Percentiles rank a stretch among this genome's conserved stretches.
These are phyloP conservation scores for Camarhynchus parvulus DNA, from an alignment of 2,113 vertebrate genomes.

Conservation along the genomic window DNA sequence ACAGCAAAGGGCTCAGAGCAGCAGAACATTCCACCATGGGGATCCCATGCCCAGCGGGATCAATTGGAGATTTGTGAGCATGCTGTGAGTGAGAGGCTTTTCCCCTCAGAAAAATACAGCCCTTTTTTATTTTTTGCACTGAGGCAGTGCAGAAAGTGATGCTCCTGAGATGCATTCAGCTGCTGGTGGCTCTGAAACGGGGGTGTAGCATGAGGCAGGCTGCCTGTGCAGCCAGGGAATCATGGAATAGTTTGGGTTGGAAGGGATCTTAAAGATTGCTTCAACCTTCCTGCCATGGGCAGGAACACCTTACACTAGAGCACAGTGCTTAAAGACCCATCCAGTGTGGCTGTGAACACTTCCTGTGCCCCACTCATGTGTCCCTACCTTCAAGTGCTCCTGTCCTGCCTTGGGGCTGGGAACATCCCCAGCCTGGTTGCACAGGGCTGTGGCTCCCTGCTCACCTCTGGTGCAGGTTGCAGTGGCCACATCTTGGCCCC, in stretches of 20 bases:
- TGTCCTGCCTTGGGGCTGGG: fast-evolving
- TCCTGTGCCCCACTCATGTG: neutral
- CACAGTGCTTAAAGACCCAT: neutral
- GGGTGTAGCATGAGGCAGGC: neutral
- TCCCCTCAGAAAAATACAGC: neutral
- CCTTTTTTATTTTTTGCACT: neutral
- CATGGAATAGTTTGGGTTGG: neutral
- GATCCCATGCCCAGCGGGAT: neutral
- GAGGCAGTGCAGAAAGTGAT: neutral
- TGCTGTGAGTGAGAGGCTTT: neutral
- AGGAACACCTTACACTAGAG: neutral
- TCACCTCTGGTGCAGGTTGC: fast-evolving
- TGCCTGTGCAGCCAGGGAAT: neutral
- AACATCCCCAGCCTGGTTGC: neutral
- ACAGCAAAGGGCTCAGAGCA: neutral
- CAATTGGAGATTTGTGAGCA: neutral
- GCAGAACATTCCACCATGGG: neutral
- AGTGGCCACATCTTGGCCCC: neutral
- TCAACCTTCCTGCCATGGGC: neutral
- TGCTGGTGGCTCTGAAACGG: neutral
- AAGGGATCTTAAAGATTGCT: neutral
- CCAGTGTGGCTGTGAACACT: neutral
- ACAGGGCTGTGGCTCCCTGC: neutral
- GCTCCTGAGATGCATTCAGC: neutral
- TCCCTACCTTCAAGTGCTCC: neutral